phyloP scores from a whole-genome alignment of 64 coral and sea anemone genomes.

The Dendrophyllia cribrosa region DNA sequence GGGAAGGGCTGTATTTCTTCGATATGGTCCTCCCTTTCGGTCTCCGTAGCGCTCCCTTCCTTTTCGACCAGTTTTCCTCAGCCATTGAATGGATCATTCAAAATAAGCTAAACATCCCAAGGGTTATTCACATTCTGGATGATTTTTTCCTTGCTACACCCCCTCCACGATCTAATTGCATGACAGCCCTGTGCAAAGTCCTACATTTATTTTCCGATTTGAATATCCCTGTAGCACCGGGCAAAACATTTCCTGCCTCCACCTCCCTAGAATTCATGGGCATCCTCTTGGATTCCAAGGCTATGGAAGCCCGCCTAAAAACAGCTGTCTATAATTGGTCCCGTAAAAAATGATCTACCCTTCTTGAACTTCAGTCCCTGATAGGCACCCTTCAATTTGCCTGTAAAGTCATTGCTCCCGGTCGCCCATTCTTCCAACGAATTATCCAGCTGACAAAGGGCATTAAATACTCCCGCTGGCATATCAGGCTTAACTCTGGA shows the following conservation, averaged over 20 bases:
- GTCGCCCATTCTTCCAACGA: slow-evolving; percentile 18
- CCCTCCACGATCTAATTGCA: not conserved
- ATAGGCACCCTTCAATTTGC: slow-evolving; percentile 50
- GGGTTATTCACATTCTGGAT: slow-evolving; percentile 29
- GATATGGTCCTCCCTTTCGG: slow-evolving; percentile 25
- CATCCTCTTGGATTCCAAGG: not conserved
- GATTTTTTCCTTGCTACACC: slow-evolving; percentile 4
- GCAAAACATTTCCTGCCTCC: slow-evolving; percentile 5
- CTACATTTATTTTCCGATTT: not conserved
- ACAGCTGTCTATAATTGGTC: not conserved
- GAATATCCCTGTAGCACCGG: not conserved
- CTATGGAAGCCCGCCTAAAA: slow-evolving; percentile 11
- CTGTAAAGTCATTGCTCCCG: slow-evolving; percentile 14
- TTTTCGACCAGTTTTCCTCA: not conserved
- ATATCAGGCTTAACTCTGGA: not conserved
- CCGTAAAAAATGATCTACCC: not conserved
- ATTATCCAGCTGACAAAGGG: slow-evolving; percentile 26
- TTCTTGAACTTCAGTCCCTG: slow-evolving; percentile 1
- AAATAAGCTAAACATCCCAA: not conserved
- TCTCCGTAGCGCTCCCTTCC: not conserved
- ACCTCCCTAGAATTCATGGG: slow-evolving; percentile 54
- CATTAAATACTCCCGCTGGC: not conserved
- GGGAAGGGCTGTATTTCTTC: slow-evolving; percentile 25
- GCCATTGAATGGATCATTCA: slow-evolving; percentile 17
- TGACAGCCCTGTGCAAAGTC: not conserved